Evolutionary conservation across 1,140 invertebrate genomes (phyloP), one percentile per base, ranked within the genome.

Genomic region (Drosophila virilis): DNA sequence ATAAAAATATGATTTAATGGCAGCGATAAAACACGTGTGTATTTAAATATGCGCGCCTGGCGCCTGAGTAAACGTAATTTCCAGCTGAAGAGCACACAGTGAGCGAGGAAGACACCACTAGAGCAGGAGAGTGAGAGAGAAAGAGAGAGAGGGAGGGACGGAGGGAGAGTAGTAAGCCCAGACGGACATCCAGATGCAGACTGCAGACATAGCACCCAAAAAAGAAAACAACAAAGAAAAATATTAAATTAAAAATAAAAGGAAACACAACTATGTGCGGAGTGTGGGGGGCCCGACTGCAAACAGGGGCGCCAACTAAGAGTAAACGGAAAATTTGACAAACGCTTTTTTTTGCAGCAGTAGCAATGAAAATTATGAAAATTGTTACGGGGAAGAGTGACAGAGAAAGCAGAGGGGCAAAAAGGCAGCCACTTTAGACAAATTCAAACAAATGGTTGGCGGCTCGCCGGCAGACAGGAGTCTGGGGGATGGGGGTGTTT

Each of bases 1-100:
- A 85, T 90, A 91, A 90, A 84, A 92, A 92, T 90, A 92, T 92
- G 91, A 92, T 92, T 92, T 92, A 92, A 91, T 92, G 89, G 82
- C 80, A 78, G 91, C 82, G 91, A 92, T 92, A 92, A 91, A 92
- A 91, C 91, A 92, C 91, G 91, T 92, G 91, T 92, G 82, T 90
- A 92, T 92, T 92, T 92, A 92, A 92, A 92, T 92, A 92, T 91
- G 81, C 81, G 80, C 90, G 86, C 77, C 78, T 77, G 90, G 82
- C 82, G 89, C 85, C 89, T 92, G 85, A 82, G 89, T 90, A 91
- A 91, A 91, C 90, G 90, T 90, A 91, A 91, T 91, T 91, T 91
- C 61, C 82, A 81, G 65, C 75, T 61, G 42, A 72, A 76, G 50
- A 67, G 50, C 45, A 52, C 37, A 45, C 65, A 60, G 38, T 15